Evolutionary conservation across 2,113 vertebrate genomes (phyloP), one percentile per base, ranked within the genome.

Genomic region (Thunnus maccoyii): DNA sequence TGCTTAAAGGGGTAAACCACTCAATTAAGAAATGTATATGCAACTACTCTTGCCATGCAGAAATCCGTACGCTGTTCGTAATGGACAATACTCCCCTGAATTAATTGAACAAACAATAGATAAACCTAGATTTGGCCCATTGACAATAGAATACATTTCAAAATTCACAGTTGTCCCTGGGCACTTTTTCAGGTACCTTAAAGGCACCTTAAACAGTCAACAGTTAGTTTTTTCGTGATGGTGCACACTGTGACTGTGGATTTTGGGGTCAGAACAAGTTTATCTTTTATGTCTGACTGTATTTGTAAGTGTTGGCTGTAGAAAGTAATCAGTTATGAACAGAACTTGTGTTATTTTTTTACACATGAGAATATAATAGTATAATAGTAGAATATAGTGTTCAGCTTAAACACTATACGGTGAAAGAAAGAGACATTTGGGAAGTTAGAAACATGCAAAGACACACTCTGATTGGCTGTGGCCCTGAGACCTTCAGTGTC

Each of bases 1-100:
- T 54, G 48, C 83, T 63, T 18, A 51, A 56, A 75, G 82, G 41
- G 56, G 50, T 75, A 74, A 83, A 57, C 32, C 72, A 71, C 67
- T 86, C 70, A 83, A 80, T 90, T 82, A 82, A 22, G 72, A 27
- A 57, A 48, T 18, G 27, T 1, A 15, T 30, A 18, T 47, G 30
- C 14, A 18, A 32, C 66, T 36, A 13, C 10, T 56, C 1, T 14
- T 46, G 48, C 4, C 27, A 16, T 30, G 7, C 5, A 71, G 8
- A 70, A 54, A 11, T 66, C 14, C 8, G 22, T 18, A 13, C 17
- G 32, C 44, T 82, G 78, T 69, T 74, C 58, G 63, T 51, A 67
- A 73, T 8, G 2, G 15, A 15, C 1, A 5, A 18, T 48, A 15
- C 25, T 60, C 47, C 5, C 17, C 14, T 66, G 32, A 63, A 46